phyloP scores from a whole-genome alignment of 2,888 invertebrate genomes.

The Caenorhabditis sinica region DNA sequence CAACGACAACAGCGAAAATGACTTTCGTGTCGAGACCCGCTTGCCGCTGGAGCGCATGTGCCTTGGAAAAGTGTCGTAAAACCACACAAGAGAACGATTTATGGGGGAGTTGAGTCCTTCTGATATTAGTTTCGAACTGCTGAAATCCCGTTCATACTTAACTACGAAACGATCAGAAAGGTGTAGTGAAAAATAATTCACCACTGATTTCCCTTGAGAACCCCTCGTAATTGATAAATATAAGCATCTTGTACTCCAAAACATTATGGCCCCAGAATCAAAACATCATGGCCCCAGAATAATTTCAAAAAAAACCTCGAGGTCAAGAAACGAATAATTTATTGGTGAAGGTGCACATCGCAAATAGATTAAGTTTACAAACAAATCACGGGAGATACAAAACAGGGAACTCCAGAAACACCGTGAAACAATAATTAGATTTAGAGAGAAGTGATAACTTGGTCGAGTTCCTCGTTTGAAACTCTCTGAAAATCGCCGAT shows the following conservation, averaged over 20 bases:
- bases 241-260: too few relatives aligned
- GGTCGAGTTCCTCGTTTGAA: slow-evolving; percentile 71
- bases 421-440: neutral
- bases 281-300: too few relatives aligned
- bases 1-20: slow-evolving; percentile 11
- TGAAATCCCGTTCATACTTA: too few relatives aligned
- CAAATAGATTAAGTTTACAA: slow-evolving; percentile 40
- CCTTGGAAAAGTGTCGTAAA: slow-evolving; percentile 57
- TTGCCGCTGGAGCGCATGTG: neutral
- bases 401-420: neutral
- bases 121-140: too few relatives aligned
- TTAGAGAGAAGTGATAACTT: slow-evolving; percentile 72
- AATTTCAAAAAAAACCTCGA: neutral
- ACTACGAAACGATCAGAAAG: too few relatives aligned
- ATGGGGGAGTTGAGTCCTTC: neutral
- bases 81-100: slow-evolving; percentile 19
- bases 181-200: too few relatives aligned
- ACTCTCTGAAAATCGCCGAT: slow-evolving; percentile 74
- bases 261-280: too few relatives aligned
- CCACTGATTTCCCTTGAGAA: too few relatives aligned
- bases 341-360: slow-evolving; percentile 49
- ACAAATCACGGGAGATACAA: slow-evolving; percentile 1
- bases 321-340: slow-evolving; percentile 42
- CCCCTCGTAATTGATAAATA: too few relatives aligned
- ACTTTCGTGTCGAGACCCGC: slow-evolving; percentile 52